A percentile compares a stretch with the other conserved stretches of the same genome.
These are phyloP conservation scores for Grus americana DNA, from an alignment of 2,113 vertebrate genomes.

Conservation along the genomic window DNA sequence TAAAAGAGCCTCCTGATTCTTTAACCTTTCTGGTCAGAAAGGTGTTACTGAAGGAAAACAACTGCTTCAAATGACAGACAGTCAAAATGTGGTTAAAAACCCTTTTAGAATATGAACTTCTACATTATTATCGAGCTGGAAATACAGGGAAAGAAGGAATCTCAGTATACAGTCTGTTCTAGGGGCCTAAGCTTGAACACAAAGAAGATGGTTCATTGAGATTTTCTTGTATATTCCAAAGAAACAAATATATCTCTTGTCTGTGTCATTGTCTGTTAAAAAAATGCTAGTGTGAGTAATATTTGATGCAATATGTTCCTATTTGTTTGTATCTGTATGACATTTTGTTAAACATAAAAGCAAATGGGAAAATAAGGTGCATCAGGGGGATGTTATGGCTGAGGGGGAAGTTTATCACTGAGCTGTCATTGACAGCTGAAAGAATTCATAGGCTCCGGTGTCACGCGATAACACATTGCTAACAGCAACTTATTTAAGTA, in stretches of 20 bases:
- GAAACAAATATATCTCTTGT: neutral
- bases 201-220: neutral
- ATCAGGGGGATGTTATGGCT: slow-evolving; percentile 26
- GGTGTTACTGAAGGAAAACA: neutral
- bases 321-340: slow-evolving; percentile 37
- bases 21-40: neutral
- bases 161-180: neutral
- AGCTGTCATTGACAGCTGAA: slow-evolving; percentile 48
- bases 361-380: slow-evolving; percentile 35
- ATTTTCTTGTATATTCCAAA: slow-evolving; percentile 16
- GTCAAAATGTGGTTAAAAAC: neutral
- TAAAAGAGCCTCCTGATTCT: neutral
- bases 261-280: slow-evolving; percentile 33
- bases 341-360: slow-evolving; percentile 64
- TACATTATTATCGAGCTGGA: neutral
- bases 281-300: slow-evolving; percentile 27
- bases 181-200: neutral
- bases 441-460: slow-evolving; percentile 3
- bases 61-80: neutral
- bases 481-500: slow-evolving; percentile 38
- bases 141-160: neutral
- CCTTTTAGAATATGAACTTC: fast-evolving
- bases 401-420: slow-evolving; percentile 56
- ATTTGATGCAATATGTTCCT: slow-evolving; percentile 42
- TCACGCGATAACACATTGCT: slow-evolving; percentile 22